These are phyloP conservation scores for Periphyllus acericola DNA, from an alignment of 2,888 invertebrate genomes.

Conservation along the genomic window DNA sequence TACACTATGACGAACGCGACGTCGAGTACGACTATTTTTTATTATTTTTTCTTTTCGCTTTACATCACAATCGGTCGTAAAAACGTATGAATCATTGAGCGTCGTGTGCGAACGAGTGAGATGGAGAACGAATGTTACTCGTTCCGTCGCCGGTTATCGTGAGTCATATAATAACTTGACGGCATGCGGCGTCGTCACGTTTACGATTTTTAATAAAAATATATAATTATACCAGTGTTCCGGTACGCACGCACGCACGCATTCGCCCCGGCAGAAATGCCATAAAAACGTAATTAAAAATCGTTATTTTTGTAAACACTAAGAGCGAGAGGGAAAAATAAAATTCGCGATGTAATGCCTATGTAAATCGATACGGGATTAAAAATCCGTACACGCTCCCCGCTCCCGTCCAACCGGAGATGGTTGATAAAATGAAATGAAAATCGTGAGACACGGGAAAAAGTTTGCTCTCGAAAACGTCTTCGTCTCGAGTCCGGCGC, in stretches of 20 bases:
- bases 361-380: background rate
- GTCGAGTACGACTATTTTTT: background rate
- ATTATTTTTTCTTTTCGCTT: background rate
- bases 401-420: too few species aligned
- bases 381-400: background rate
- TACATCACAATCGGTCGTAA: background rate
- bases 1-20: background rate
- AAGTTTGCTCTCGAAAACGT: background rate
- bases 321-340: background rate
- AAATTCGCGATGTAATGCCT: background rate
- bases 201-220: conserved; percentile 18
- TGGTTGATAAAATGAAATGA: too few species aligned
- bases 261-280: background rate
- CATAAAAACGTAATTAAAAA: conserved; percentile 27
- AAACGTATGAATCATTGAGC: background rate
- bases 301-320: background rate
- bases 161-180: background rate
- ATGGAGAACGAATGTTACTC: background rate
- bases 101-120: background rate
- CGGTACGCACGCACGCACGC: background rate
- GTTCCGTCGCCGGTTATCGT: background rate
- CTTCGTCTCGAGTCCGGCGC: background rate
- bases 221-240: background rate
- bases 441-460: too few species aligned
- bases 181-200: background rate